Percentiles rank a stretch among this genome's conserved stretches.
phyloP scores from a whole-genome alignment of 1,140 invertebrate genomes.

The Aphelenchoides fujianensis region DNA sequence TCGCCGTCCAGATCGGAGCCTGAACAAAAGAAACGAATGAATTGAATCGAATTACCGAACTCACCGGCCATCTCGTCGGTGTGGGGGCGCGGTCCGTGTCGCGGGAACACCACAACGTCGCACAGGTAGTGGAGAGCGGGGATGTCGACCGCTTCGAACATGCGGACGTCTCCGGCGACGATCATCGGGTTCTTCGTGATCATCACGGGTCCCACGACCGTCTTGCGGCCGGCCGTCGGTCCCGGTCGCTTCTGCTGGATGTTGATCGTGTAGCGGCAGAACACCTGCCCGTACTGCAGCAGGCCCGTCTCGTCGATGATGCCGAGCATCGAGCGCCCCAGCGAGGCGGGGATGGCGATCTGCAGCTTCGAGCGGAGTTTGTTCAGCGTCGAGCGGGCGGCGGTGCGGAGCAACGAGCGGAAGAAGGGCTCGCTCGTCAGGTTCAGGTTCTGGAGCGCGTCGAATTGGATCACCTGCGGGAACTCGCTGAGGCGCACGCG shows the following conservation, averaged over 20 bases:
- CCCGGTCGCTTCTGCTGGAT: too few species aligned
- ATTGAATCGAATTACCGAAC: too few species aligned
- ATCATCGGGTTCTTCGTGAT: constrained; percentile 61
- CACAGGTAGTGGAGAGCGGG: constrained; percentile 51
- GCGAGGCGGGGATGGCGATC: constrained; percentile 56
- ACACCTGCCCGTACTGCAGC: constrained; percentile 63
- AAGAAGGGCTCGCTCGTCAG: constrained; percentile 62
- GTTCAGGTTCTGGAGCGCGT: constrained; percentile 20
- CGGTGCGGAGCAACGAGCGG: constrained; percentile 53
- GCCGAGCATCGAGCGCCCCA: constrained; percentile 63
- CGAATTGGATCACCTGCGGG: constrained; percentile 38
- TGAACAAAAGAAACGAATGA: too few species aligned
- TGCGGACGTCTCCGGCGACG: constrained; percentile 59
- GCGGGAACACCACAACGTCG: too few species aligned
- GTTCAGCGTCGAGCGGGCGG: constrained; percentile 45
- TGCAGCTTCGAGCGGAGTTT: too few species aligned
- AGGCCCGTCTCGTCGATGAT: too few species aligned
- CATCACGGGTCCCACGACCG: constrained; percentile 29
- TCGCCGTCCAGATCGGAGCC: too few species aligned
- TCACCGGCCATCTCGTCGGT: too few species aligned
- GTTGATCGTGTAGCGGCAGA: constrained; percentile 60
- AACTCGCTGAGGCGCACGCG: constrained; percentile 51
- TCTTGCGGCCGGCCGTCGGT: neutral
- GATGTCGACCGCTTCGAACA: constrained; percentile 52
- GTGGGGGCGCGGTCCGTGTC: constrained; percentile 63